Conservation (phyloP, 2,113 vertebrate species). For the Spea multiplicata region DNA sequence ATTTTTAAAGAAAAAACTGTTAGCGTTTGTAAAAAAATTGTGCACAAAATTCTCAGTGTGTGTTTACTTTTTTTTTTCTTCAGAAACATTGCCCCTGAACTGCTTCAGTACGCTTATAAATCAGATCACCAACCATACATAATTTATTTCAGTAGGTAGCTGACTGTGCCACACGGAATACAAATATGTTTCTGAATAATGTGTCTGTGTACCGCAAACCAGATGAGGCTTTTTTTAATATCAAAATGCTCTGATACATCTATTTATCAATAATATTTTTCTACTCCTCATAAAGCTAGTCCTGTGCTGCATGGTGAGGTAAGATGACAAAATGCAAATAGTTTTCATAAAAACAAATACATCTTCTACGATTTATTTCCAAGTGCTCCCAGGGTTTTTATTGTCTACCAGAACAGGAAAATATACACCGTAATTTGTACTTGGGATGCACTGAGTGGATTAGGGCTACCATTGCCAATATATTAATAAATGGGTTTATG, state of each 20-base stretch:
- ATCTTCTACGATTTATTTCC: too few relatives aligned
- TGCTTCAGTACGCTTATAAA: slow-evolving; percentile 57
- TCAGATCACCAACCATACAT: slow-evolving; percentile 59
- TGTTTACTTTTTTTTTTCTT: slow-evolving; percentile 60
- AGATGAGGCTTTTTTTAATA: slow-evolving; percentile 43
- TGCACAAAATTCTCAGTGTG: slow-evolving; percentile 20
- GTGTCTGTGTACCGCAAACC: slow-evolving; percentile 43
- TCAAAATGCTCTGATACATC: slow-evolving; percentile 18
- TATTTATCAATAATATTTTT: slow-evolving; percentile 19
- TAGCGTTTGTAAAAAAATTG: slow-evolving; percentile 34
- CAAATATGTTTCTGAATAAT: slow-evolving; percentile 54
- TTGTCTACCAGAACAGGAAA: too few relatives aligned
- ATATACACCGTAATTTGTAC: too few relatives aligned
- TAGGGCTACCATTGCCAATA: too few relatives aligned
- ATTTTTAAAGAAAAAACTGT: slow-evolving; percentile 16
- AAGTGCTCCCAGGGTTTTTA: too few relatives aligned
- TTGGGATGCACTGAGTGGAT: too few relatives aligned
- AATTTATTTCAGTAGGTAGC: slow-evolving; percentile 62
- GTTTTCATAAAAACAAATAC: too few relatives aligned
- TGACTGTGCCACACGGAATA: slow-evolving; percentile 52
- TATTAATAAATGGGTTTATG: too few relatives aligned
- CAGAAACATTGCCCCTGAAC: slow-evolving; percentile 58
- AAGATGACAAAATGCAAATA: too few relatives aligned
- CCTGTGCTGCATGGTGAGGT: too few relatives aligned
- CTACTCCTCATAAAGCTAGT: neutral